Evolutionary conservation across 2,113 vertebrate genomes (phyloP).

Genomic region (Poecile atricapillus): DNA sequence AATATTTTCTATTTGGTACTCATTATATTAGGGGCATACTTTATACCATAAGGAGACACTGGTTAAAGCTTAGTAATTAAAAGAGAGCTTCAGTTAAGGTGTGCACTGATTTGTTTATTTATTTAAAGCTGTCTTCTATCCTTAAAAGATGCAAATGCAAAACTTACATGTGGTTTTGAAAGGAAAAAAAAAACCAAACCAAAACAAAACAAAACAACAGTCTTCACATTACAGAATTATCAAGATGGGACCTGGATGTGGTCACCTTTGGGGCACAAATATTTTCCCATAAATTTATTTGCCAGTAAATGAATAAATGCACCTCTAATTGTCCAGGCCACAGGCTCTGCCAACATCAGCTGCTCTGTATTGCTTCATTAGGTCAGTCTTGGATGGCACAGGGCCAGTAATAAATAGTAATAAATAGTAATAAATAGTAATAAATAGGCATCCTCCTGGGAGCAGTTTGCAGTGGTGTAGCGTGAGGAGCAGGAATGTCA

Average conservation of each 20-base stretch:
- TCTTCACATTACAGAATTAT: neutral
- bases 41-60: neutral
- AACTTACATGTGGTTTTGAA: neutral
- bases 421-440: neutral
- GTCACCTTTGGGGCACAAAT: neutral
- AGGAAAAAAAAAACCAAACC: neutral
- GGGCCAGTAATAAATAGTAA: neutral
- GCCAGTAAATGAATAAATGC: neutral
- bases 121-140: neutral
- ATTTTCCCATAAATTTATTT: neutral
- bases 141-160: neutral
- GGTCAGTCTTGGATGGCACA: neutral
- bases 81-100: neutral
- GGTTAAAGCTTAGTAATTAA: neutral
- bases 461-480: neutral
- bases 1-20: neutral
- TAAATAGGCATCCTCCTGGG: constrained; percentile 1
- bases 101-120: neutral
- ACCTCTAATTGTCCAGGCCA: neutral
- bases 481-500: neutral
- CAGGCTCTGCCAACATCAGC: neutral
- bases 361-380: neutral
- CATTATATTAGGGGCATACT: neutral
- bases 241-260: neutral
- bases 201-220: too few species aligned